Conservation (phyloP, 1,140 invertebrate genomes). For the Ooceraea biroi region DNA sequence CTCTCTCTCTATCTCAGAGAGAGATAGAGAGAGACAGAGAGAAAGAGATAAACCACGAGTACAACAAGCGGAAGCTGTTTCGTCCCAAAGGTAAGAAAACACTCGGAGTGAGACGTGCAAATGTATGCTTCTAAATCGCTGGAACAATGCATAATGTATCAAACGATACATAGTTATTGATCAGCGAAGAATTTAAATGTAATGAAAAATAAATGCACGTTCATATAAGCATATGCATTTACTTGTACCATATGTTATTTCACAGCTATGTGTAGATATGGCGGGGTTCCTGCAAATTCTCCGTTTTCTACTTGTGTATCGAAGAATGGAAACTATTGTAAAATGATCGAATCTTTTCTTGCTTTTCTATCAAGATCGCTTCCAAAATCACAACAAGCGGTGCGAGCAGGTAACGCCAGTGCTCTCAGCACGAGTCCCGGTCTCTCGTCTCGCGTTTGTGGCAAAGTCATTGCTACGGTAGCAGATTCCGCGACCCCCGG, state of each 20-base stretch:
- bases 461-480: conserved; percentile 52
- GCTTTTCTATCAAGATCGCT: background rate
- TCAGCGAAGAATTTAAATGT: no score
- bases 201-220: background rate
- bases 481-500: conserved; percentile 16
- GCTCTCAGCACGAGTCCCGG: conserved; percentile 53
- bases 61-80: no score
- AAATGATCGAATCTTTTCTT: conserved; percentile 2
- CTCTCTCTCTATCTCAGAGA: no score
- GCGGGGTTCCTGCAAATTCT: no score
- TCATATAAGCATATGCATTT: no score
- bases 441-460: conserved; percentile 46
- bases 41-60: conserved; percentile 20
- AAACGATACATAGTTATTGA: no score
- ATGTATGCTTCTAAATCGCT: no score
- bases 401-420: conserved; percentile 54
- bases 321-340: background rate
- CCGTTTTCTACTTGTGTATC: conserved; percentile 1
- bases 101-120: no score
- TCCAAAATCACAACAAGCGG: conserved; percentile 37
- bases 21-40: background rate
- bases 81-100: no score
- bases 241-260: background rate
- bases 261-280: no score
- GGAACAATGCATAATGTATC: no score